Base-by-base conservation (phyloP, 1,140 invertebrate species). In the Philotrypesis tridentata region DNA sequence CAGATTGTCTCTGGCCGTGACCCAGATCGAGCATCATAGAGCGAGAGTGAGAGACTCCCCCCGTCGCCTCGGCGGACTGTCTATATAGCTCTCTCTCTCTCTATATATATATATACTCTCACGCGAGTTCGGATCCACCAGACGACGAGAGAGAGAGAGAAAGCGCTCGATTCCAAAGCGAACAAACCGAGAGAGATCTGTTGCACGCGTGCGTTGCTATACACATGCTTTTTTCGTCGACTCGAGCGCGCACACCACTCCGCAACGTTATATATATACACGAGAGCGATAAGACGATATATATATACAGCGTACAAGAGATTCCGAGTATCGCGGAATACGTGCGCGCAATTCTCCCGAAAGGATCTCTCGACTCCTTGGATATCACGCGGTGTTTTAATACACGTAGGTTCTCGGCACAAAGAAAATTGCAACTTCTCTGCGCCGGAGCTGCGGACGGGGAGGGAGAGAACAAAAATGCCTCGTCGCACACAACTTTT, bases 21-120 rank as follows among this genome's bases (percentile, higher is more conserved):
- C 70, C 70, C 70, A 72, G 17, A 72, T 72, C 70, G 61, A 29
- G 61, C 25, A 65, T 29, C 27, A 65, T 23, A 25, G 61, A n/a
- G n/a, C n/a, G n/a, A n/a, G n/a, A n/a, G n/a, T n/a, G n/a, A n/a
- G n/a, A 14, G 25, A 11, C 25, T 65, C 61, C 61, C 61, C 61
- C 61, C 8, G 6, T 8, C 14, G 43, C 48, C 4, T 1, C 48
- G 2, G 21, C 48, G 14, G 4, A 21, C 4, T 55, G 21, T 55
- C 48, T 55, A 55, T 55, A 55, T 6, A 55, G 6, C 48, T 6
- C 17, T n/a, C n/a, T n/a, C n/a, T n/a, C n/a, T n/a, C n/a, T n/a
- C n/a, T n/a, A n/a, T n/a, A n/a, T n/a, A n/a, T n/a, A n/a, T n/a
- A n/a, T n/a, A n/a, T n/a, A n/a, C n/a, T n/a, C n/a, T 7, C 48